Conservation (phyloP, 2,888 invertebrate species). For the Hetaerina titia region DNA sequence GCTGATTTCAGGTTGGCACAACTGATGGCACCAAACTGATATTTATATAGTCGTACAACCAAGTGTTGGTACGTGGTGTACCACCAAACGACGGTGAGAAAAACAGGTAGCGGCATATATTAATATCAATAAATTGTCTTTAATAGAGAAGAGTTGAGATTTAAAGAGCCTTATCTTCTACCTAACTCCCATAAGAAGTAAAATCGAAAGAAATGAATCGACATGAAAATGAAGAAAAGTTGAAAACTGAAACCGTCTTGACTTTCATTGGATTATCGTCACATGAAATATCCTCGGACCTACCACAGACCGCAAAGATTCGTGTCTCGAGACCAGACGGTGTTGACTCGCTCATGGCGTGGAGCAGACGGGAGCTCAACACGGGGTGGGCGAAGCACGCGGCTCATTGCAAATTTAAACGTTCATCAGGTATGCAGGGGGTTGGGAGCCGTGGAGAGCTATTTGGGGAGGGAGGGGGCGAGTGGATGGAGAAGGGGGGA, state of each 20-base stretch:
- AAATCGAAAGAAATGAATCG: too few species aligned
- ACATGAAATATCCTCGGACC: background rate
- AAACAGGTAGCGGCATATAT: too few species aligned
- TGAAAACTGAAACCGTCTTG: background rate
- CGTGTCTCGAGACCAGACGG: background rate
- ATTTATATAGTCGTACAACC: too few species aligned
- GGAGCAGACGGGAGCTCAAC: background rate
- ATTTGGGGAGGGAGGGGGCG: background rate
- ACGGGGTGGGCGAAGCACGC: background rate
- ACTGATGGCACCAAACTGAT: too few species aligned
- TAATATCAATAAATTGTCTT: too few species aligned
- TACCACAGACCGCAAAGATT: background rate
- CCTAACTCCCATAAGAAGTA: too few species aligned
- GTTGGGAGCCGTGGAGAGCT: background rate
- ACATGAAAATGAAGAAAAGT: too few species aligned
- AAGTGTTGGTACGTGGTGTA: too few species aligned
- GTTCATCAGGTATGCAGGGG: background rate
- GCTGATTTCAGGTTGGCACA: too few species aligned
- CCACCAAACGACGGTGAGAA: too few species aligned
- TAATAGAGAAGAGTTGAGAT: too few species aligned
- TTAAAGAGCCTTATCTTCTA: too few species aligned
- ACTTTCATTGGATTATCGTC: background rate
- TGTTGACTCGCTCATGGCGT: constrained; percentile 14
- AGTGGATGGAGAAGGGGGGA: background rate
- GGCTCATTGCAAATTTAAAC: background rate